Percentiles rank a stretch among this genome's conserved stretches.
Conservation (phyloP, 2,113 vertebrate species). For the Engraulis encrasicolus region DNA sequence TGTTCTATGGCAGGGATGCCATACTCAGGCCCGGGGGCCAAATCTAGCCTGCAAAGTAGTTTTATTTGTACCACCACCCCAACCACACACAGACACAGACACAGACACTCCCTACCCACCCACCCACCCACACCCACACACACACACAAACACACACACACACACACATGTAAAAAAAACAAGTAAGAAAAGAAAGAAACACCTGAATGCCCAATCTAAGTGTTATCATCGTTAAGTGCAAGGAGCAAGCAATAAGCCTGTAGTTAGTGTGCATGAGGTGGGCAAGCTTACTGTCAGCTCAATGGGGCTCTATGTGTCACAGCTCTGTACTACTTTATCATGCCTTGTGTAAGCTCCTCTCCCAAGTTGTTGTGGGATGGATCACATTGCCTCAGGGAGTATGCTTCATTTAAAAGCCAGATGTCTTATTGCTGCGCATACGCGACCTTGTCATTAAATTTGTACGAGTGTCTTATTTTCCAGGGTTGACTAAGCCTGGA, state of each 20-base stretch:
- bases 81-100: too few species aligned
- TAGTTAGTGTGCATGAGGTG: neutral
- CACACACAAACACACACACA: too few species aligned
- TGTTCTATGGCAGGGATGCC: too few species aligned
- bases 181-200: neutral
- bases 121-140: too few species aligned
- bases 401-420: conserved; percentile 13
- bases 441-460: conserved; percentile 18
- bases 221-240: neutral
- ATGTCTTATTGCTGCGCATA: neutral
- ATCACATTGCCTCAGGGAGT: neutral
- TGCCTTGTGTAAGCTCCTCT: neutral
- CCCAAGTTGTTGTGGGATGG: conserved; percentile 2
- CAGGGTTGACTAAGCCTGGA: neutral
- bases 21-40: too few species aligned
- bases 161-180: neutral
- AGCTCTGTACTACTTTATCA: neutral
- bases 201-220: neutral
- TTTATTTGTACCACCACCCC: too few species aligned
- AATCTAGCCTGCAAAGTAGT: too few species aligned
- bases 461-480: conserved; percentile 7
- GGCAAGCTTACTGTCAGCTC: too few species aligned
- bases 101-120: too few species aligned
- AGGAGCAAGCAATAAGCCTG: neutral
- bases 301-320: neutral